phyloP scores from a whole-genome alignment of 1,140 invertebrate genomes.

The Bombus confusus region DNA sequence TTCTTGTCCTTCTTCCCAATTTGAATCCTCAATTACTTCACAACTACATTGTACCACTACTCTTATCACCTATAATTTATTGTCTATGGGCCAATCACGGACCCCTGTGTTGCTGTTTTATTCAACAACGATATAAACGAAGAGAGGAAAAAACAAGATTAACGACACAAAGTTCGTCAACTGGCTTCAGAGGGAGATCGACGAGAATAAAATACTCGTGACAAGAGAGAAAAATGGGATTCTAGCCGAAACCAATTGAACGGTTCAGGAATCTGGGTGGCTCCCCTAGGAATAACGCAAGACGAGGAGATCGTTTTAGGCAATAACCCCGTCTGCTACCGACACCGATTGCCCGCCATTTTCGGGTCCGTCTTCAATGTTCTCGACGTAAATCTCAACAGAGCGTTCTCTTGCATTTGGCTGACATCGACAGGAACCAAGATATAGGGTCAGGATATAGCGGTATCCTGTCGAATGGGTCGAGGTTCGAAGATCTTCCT shows the following conservation, averaged over 20 bases:
- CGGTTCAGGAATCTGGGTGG: not conserved
- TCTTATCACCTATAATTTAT: slow-evolving; percentile 59
- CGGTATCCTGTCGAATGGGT: not conserved
- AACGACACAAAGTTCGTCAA: slow-evolving; percentile 42
- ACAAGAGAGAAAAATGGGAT: slow-evolving; percentile 6
- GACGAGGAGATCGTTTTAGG: slow-evolving; percentile 34
- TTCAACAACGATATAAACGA: not conserved
- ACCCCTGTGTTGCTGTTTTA: not conserved
- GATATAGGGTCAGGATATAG: not conserved
- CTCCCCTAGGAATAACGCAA: not conserved
- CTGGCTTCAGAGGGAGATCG: not conserved
- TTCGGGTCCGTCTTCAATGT: slow-evolving; percentile 69
- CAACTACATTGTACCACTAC: slow-evolving; percentile 46
- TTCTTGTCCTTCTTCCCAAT: slow-evolving; percentile 20
- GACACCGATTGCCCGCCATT: slow-evolving; percentile 78
- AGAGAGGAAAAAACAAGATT: not conserved
- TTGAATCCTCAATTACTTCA: slow-evolving; percentile 9
- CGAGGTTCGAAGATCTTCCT: not conserved
- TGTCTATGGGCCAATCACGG: slow-evolving; percentile 43
- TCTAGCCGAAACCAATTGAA: not conserved
- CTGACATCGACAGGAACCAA: slow-evolving; percentile 52
- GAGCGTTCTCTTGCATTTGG: slow-evolving; percentile 68
- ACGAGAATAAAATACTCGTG: slow-evolving; percentile 2
- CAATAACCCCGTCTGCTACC: slow-evolving; percentile 80
- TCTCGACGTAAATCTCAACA: slow-evolving; percentile 48